A percentile compares a stretch with the other conserved stretches of the same genome.
These are phyloP conservation scores for Prunella fulvescens DNA, from an alignment of 2,113 vertebrate genomes.

Conservation along the genomic window DNA sequence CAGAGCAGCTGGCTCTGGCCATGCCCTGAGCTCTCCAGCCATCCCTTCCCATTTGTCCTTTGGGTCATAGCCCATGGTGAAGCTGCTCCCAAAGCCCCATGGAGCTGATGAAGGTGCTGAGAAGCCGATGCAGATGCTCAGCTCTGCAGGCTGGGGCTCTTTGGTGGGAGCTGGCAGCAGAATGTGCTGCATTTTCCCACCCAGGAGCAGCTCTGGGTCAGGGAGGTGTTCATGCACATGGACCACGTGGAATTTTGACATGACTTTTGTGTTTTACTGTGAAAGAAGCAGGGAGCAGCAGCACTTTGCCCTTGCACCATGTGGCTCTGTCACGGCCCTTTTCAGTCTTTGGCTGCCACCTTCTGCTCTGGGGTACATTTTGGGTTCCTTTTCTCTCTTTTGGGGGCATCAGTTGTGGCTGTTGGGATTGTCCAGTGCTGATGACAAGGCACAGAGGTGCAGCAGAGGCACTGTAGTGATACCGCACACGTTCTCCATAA, in stretches of 20 bases:
- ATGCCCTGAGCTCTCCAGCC: background rate
- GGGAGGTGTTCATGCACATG: rapidly evolving
- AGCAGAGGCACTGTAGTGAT: background rate
- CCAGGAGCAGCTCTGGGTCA: background rate
- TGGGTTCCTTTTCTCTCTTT: background rate
- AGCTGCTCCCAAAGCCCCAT: background rate
- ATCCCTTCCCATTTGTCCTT: background rate
- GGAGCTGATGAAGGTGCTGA: background rate
- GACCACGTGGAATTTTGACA: rapidly evolving
- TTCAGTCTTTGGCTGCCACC: background rate
- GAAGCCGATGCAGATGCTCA: background rate
- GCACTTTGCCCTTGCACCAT: background rate
- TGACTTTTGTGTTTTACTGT: rapidly evolving
- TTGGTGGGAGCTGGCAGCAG: background rate
- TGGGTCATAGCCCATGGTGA: rapidly evolving
- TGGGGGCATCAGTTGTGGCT: background rate
- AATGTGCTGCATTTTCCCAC: rapidly evolving
- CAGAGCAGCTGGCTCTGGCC: rapidly evolving
- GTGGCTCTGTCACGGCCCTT: background rate
- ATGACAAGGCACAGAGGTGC: background rate
- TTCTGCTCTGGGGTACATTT: rapidly evolving
- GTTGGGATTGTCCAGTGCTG: too few relatives aligned
- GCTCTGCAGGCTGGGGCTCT: background rate
- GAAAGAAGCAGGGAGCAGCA: background rate
- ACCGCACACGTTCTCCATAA: rapidly evolving